Evolutionary conservation across 2,113 vertebrate genomes (phyloP).

Genomic region (Progne subis): DNA sequence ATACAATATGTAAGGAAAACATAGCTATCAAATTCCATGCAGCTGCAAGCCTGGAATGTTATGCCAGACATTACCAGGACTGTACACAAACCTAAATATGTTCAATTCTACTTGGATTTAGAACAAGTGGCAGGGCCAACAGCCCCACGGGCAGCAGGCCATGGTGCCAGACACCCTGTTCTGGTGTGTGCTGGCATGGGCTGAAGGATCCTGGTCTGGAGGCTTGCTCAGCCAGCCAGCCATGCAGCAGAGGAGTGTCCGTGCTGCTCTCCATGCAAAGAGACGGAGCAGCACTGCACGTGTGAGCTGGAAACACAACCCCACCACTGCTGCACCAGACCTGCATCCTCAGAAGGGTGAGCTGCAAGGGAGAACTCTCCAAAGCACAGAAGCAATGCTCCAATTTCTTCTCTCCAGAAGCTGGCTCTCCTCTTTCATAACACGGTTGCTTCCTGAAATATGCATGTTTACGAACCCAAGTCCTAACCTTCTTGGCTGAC

Average conservation of each 20-base stretch:
- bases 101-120: background rate
- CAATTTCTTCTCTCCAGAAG: background rate
- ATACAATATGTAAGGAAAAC: background rate
- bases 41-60: background rate
- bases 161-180: background rate
- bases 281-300: background rate
- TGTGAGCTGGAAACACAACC: background rate
- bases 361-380: background rate
- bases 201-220: background rate
- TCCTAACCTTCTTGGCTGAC: background rate
- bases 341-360: background rate
- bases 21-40: background rate
- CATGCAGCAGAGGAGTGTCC: background rate
- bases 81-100: background rate
- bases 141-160: background rate
- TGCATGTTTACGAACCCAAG: background rate
- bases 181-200: background rate
- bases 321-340: background rate
- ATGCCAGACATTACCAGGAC: background rate
- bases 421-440: background rate
- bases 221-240: background rate
- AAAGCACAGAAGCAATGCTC: background rate
- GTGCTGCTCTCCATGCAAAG: background rate
- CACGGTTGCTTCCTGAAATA: background rate
- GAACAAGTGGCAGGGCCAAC: background rate